A percentile compares a stretch with the other conserved stretches of the same genome.
These are phyloP conservation scores for Tetramorium bicarinatum DNA, from an alignment of 2,888 invertebrate genomes.

Conservation along the genomic window DNA sequence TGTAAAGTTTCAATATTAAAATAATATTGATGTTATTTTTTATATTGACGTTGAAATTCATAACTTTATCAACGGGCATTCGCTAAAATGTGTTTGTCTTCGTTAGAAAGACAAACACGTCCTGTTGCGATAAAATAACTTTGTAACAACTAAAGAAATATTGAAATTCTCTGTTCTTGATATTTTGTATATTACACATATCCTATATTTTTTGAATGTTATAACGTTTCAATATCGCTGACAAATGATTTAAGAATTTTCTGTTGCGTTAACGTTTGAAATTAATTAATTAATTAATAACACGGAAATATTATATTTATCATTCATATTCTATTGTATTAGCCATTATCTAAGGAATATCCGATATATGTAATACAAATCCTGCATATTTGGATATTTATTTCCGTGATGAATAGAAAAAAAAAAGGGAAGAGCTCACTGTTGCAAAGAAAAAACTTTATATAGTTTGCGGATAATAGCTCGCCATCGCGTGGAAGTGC, in stretches of 20 bases:
- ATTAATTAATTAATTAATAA: conserved; percentile 18
- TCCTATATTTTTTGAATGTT: background rate
- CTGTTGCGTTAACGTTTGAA: background rate
- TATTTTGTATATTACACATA: background rate
- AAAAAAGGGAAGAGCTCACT: background rate
- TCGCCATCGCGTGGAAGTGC: background rate
- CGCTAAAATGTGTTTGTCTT: background rate
- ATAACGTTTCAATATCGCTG: background rate
- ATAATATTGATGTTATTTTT: background rate
- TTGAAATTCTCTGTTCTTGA: conserved; percentile 5
- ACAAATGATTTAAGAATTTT: conserved; percentile 2
- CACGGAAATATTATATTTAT: background rate
- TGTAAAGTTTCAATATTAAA: background rate
- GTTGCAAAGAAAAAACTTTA: background rate
- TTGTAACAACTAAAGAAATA: background rate
- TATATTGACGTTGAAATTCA: background rate
- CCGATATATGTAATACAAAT: background rate
- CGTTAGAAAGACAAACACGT: background rate
- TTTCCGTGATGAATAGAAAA: background rate
- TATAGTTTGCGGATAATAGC: conserved; percentile 3
- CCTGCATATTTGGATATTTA: background rate
- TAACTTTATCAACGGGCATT: background rate
- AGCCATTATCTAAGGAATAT: background rate
- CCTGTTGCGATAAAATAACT: background rate
- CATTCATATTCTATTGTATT: background rate